phyloP scores from a whole-genome alignment of 2,888 invertebrate species.

The Plebejus argus region DNA sequence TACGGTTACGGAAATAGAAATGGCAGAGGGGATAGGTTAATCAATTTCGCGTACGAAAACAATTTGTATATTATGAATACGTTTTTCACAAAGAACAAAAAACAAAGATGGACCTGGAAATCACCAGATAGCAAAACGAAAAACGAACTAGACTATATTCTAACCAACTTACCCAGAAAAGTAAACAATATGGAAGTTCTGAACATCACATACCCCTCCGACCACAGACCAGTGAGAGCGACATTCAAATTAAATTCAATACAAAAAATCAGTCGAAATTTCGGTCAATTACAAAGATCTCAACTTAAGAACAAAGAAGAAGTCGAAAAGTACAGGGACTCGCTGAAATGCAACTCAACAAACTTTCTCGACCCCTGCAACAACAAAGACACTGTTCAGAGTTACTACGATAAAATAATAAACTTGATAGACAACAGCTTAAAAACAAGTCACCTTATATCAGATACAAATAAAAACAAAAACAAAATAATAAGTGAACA shows the following conservation, averaged over 20 bases:
- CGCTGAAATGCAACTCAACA: background rate
- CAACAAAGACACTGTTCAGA: background rate
- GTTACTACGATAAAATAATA: background rate
- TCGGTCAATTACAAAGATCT: background rate
- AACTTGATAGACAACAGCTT: too few relatives aligned
- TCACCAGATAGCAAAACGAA: conserved; percentile 34
- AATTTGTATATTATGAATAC: conserved; percentile 42
- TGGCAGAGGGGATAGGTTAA: conserved; percentile 35
- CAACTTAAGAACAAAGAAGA: background rate
- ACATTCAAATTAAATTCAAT: too few relatives aligned
- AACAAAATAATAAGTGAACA: background rate
- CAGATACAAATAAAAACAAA: background rate
- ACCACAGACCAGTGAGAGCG: conserved; percentile 35
- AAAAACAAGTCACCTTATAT: background rate
- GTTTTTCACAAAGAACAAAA: conserved; percentile 35
- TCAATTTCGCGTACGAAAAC: conserved; percentile 41
- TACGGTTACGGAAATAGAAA: conserved; percentile 37
- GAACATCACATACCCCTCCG: conserved; percentile 33
- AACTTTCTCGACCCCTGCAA: background rate
- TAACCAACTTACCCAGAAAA: conserved; percentile 30
- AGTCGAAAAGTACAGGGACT: background rate
- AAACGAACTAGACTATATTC: conserved; percentile 39
- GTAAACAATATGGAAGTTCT: conserved; percentile 13
- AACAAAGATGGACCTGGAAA: conserved; percentile 39
- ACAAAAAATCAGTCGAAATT: background rate